Base-by-base conservation (phyloP, 1,140 invertebrate genomes). In the Paramacrobiotus metropolitanus region DNA sequence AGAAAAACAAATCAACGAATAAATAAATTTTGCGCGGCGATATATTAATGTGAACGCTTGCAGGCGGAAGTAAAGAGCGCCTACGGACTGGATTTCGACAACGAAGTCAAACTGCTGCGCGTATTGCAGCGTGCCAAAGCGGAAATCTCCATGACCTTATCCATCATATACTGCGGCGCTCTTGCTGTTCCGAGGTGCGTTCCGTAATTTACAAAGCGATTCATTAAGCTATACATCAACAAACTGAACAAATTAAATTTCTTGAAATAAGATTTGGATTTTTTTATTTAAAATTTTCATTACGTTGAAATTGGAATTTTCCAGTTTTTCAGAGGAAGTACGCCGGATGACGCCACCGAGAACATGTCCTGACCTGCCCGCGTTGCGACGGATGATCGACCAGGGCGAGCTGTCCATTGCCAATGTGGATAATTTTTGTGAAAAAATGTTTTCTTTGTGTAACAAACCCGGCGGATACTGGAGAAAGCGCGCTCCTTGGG, bases 401-500 rank as follows among this genome's bases (percentile, higher is more conserved):
- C 60, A 66, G 1, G 69, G 70, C 0, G 64, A 73, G 62, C 64
- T 80, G 2, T 65, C 70, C 30, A 74, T 81, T 18, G 79, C 82
- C 64, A 82, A 80, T 66, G 77, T 82, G 62, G 81, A 82, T 68
- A 81, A 83, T 0, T 82, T 82, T 68, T 83, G 81, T 69, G 81
- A 82, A 68, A 77, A 68, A 73, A 77, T 15, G 74, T 77, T 65
- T 82, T 80, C 70, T 73, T 77, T 66, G 64, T 80, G 15, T 69
- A 77, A 2, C 73, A 77, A 62, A 72, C 74, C 2, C 63, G 65
- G 59, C 30, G 34, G 4, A 61, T 34, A 29, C 64, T 82, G 2
- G 59, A 69, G 62, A 76, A n/a, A 15, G 34, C 9, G n/a, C 70
- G 72, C 65, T 60, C 66, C 4, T 67, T 72, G 44, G 78, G 79